Evolutionary conservation across 2,113 vertebrate genomes (phyloP), one percentile per base, ranked within the genome.

Genomic region (Gymnobelideus leadbeateri): DNA sequence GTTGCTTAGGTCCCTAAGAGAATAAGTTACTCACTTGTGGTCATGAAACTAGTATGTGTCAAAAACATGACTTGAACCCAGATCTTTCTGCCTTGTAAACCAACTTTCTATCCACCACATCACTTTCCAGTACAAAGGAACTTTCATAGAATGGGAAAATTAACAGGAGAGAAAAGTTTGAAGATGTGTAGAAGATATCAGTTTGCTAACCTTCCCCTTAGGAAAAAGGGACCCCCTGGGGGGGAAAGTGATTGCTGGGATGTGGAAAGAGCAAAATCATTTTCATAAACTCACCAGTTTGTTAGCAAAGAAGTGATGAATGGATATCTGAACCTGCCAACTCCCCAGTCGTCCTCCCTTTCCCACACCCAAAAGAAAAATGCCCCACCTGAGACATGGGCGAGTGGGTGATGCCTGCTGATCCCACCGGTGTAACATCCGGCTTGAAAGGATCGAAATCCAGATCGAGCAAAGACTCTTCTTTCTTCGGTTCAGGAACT

Each of bases 361-460:
- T 7, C 6, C 61, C 91, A 54, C 16, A 90, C 28, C 6, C 37
- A 51, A 57, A 92, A 89, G 6, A 37, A 5, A 0, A 51, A 92
- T 51, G 19, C 51, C 91, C 91, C 98, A 99, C 99, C 99, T 99
- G 99, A 95, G 99, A 99, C 97, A 99, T 98, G 68, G 98, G 99
- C 25, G 99, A 99, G 91, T 98, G 99, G 68, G 97, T 95, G 91
- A 95, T 93, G 49, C 98, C 98, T 47, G 97, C 98, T 93, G 98
- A 97, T 92, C 98, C 98, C 19, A 96, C 95, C 84, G 98, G 92
- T 91, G 97, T 97, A 89, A 89, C 96, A 94, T 99, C 99, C 28
- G 99, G 99, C 93, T 99, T 99, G 98, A 99, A 99, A 93, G 99
- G 99, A 97, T 99, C 99, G 0, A 99, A 99, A 98, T 99, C 99